Base-by-base conservation (phyloP, 1,140 invertebrate genomes). In the Cheumatopsyche charites region DNA sequence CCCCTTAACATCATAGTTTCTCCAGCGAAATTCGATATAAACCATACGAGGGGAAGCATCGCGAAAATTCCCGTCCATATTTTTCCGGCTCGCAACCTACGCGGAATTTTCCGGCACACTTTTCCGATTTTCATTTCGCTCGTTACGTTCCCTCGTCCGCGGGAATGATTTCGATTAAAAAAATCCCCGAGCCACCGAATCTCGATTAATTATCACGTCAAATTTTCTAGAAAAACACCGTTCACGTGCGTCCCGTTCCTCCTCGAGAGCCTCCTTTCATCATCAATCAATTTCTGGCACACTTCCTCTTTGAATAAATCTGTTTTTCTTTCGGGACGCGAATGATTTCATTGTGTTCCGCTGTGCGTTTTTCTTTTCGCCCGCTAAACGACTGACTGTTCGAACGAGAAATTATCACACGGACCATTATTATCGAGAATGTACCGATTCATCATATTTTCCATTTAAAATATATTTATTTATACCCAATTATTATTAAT, bases 191-290 rank as follows among this genome's bases (percentile, higher is more conserved):
- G 62, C 63, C 7, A 21, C 66, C 42, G 26, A 26, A 52, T 68
- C 49, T 68, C 66, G 66, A 68, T 68, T 68, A 68, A 68, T 68
- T 68, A 68, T 55, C 47, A 68, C 66, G 66, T 68, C 66, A 68
- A 55, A 55, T 68, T 68, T 68, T 68, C 26, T 21, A 68, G 47
- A 68, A 68, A 68, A 68, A 68, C 66, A 68, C 49, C 66, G 42
- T 55, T 67, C 65, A 49, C 42, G 11, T 25, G 7, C 11, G 9
- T 26, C 2, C 6, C 47, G 55, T 58, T 23, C 55, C 41, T 47
- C 66, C 45, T 49, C 66, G 66, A 41, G 55, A 55, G 47, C 66
- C 47, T 58, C 21, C 21, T 36, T 29, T 29, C 42, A 68, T 68
- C 66, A 68, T 68, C 66, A 68, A 68, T 68, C 66, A 68, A 68